Conservation (phyloP, 1,140 invertebrate genomes). For the Heliothis virescens region DNA sequence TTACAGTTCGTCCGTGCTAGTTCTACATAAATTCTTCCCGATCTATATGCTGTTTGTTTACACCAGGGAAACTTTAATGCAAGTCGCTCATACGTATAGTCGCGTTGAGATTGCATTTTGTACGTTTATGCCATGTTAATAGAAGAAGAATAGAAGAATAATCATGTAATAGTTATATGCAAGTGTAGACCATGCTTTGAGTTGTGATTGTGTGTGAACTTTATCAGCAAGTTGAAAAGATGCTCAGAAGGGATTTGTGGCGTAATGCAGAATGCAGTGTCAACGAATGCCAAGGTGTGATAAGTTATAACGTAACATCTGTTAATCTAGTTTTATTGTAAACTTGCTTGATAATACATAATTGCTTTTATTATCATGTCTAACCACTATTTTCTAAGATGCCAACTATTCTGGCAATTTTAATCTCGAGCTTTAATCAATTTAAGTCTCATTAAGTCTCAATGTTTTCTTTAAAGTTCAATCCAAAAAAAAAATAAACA, state of each 20-base stretch:
- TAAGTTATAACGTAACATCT: too few relatives aligned
- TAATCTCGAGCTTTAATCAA: too few relatives aligned
- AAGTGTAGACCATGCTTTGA: background rate
- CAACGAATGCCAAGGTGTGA: too few relatives aligned
- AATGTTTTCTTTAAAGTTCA: too few relatives aligned
- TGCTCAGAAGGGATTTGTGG: background rate
- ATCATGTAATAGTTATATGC: background rate
- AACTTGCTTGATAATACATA: too few relatives aligned
- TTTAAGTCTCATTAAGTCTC: too few relatives aligned
- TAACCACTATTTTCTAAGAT: too few relatives aligned
- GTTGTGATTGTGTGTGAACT: background rate
- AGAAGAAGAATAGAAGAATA: background rate
- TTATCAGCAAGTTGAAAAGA: background rate
- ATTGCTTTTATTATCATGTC: too few relatives aligned
- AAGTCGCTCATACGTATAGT: conserved; percentile 29
- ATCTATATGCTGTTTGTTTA: conserved; percentile 41
- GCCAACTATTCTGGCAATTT: too few relatives aligned
- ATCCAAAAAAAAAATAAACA: background rate
- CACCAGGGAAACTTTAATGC: conserved; percentile 20
- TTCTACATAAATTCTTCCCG: conserved; percentile 38
- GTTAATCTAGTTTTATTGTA: too few relatives aligned
- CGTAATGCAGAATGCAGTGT: background rate
- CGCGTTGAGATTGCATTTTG: conserved; percentile 19
- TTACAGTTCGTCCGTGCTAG: conserved; percentile 23
- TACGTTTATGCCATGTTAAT: conserved; percentile 15